phyloP scores from a whole-genome alignment of 2,888 invertebrate species.

The Lottia gigantea region DNA sequence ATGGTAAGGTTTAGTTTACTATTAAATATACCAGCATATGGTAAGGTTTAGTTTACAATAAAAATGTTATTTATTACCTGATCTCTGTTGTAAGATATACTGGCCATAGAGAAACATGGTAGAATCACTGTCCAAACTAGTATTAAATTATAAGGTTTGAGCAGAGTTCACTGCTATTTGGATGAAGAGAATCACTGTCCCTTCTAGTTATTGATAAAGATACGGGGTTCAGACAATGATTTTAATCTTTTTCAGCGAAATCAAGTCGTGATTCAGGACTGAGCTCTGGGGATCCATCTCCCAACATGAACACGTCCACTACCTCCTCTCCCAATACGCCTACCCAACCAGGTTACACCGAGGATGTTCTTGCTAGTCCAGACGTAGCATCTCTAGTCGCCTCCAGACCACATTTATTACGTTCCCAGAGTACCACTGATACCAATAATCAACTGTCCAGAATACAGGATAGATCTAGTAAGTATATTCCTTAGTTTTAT shows the following conservation, averaged over 20 bases:
- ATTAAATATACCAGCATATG: too few species aligned
- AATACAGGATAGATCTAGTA: slow-evolving; percentile 27
- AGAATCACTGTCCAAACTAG: too few species aligned
- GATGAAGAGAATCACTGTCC: too few species aligned
- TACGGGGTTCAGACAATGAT: too few species aligned
- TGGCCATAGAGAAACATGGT: too few species aligned
- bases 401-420: slow-evolving; percentile 21
- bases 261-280: slow-evolving; percentile 63
- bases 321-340: slow-evolving; percentile 20
- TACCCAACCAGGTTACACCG: background rate
- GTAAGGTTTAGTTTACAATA: too few species aligned
- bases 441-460: background rate
- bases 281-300: slow-evolving; percentile 63
- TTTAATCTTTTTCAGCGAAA: slow-evolving; percentile 39
- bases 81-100: too few species aligned
- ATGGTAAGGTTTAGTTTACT: too few species aligned
- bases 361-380: background rate
- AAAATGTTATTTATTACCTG: too few species aligned
- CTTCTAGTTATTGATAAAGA: too few species aligned
- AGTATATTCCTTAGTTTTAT: background rate
- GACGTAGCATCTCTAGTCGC: slow-evolving; percentile 26
- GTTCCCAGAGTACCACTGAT: slow-evolving; percentile 28
- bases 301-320: slow-evolving; percentile 49
- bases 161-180: too few species aligned
- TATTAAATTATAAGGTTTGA: too few species aligned